Conservation (phyloP, 2,888 invertebrate species). For the Pandemis corylana region DNA sequence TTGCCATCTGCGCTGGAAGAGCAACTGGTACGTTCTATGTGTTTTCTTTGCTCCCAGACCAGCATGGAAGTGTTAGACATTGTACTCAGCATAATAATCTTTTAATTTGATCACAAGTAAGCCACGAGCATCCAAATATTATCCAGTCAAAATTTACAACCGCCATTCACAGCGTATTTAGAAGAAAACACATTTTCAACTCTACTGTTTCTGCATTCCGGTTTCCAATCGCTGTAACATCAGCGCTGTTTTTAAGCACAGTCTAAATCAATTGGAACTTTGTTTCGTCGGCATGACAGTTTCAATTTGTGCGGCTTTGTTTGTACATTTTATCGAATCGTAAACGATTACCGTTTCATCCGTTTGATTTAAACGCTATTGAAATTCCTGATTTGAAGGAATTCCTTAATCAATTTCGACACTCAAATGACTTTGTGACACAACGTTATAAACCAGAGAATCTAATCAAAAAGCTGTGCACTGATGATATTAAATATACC, state of each 20-base stretch:
- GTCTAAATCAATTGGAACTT: not conserved
- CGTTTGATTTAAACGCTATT: slow-evolving; percentile 21
- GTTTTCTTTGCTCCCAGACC: no score
- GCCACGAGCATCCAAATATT: not conserved
- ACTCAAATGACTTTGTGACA: not conserved
- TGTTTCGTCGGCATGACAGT: not conserved
- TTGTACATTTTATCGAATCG: not conserved
- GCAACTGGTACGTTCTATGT: no score
- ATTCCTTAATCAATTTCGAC: slow-evolving; percentile 24
- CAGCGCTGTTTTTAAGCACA: not conserved
- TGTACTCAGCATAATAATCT: no score
- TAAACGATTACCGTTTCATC: slow-evolving; percentile 9
- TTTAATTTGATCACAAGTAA: not conserved
- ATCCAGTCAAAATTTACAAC: not conserved
- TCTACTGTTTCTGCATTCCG: not conserved
- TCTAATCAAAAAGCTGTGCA: no score
- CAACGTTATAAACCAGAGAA: not conserved
- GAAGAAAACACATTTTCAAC: not conserved
- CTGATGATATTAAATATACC: no score
- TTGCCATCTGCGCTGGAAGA: no score
- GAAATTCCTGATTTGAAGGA: slow-evolving; percentile 20
- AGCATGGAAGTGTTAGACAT: no score
- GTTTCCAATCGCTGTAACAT: not conserved
- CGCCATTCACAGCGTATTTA: not conserved
- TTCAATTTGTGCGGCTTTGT: not conserved